Evolutionary conservation across 2,113 vertebrate species (phyloP), one percentile per base, ranked within the genome.

Genomic region (Chamaea fasciata): DNA sequence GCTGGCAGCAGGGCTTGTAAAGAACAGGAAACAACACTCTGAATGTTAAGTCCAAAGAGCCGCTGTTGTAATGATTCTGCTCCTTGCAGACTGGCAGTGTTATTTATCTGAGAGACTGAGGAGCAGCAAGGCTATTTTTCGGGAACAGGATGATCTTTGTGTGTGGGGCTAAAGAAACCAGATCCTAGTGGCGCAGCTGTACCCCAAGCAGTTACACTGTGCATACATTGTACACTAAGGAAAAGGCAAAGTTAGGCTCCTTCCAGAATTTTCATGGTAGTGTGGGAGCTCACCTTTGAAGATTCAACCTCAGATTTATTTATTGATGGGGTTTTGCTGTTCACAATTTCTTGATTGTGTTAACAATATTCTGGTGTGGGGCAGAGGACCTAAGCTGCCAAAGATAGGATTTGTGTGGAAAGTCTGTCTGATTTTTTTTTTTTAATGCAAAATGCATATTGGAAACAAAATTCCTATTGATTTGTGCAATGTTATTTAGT

Each of bases 61-160:
- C 27, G 23, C 56, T 92, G 94, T 79, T 68, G 78, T 67, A 78
- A 53, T 73, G 77, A 92, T 96, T 94, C 92, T 4, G 7, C 62
- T 77, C 77, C 68, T 71, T 76, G 90, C 89, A 83, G 85, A 42
- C 82, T 5, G 31, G 79, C 94, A 89, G 87, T 76, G 69, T 95
- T 97, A 96, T 97, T 96, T 97, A 96, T 98, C 97, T 96, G 52
- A 63, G 69, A 85, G 76, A 60, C 75, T 31, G 63, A 89, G 92
- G 63, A 91, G 94, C 77, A 49, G 13, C 0, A 0, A 85, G 59
- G 56, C 92, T 83, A 2, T 56, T 65, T 94, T 87, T 70, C 30
- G n/a, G 24, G n/a, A 95, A 98, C 97, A 98, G 98, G 95, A 91
- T 94, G 74, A 96, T 92, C 98, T 98, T 98, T 98, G 97, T 98